Evolutionary conservation across 2,888 invertebrate genomes (phyloP), one percentile per base, ranked within the genome.

Genomic region (Ennomos quercinarius): DNA sequence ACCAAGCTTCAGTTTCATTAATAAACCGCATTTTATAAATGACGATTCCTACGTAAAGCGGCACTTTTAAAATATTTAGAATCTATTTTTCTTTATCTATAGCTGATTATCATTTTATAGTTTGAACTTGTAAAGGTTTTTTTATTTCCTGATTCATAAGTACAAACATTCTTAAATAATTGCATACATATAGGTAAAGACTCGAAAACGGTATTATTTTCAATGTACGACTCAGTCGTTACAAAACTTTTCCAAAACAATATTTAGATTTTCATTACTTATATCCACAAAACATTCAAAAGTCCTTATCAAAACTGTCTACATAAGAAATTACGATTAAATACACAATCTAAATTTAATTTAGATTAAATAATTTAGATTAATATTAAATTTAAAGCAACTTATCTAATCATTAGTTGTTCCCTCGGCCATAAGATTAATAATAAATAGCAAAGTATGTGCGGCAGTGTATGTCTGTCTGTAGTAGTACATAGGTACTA

Each of bases 391-490:
- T n/a, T n/a, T 46, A 64, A 9, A 45, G 12, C 40, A 11, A 39
- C 45, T 55, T 64, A 69, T 57, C 54, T 69, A 70, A 66, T 69
- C 69, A 73, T 70, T 72, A 77, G 71, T 86, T 84, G 84, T 80
- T 86, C 86, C 87, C 87, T 70, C 76, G 73, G 77, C 79, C 77
- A 80, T 70, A n/a, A 67, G 47, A 66, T 64, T 68, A n/a, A n/a
- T 68, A 62, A 34, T 51, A 43, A 51, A 66, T 53, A 70, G 71
- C 78, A 80, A 83, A 81, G 77, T 80, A 73, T 68, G 73, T 77
- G 74, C 77, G 84, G 86, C 85, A 85, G 81, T 83, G 77, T 71
- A 59, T 52, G 57, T 69, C 74, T 48, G 46, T 69, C 55, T 67
- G 27, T 44, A 57, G 43, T 51, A 43, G 37, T 37, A 17, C n/a